A percentile compares a stretch with the other conserved stretches of the same genome.
These are phyloP conservation scores for Spicauda simplicius DNA, from an alignment of 2,888 invertebrate species.

Conservation along the genomic window DNA sequence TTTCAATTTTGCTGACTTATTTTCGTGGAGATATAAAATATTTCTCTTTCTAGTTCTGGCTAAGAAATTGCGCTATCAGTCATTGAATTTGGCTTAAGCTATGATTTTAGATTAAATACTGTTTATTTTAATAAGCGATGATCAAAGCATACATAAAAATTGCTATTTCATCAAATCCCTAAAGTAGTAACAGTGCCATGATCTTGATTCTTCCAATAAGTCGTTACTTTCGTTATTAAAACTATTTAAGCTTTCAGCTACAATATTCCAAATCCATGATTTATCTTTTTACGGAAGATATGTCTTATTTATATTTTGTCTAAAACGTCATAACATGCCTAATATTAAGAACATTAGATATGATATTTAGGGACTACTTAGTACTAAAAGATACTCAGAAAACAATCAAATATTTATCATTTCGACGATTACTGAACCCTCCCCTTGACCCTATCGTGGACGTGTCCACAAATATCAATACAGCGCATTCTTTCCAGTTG, in stretches of 20 bases:
- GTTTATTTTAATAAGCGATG: not conserved
- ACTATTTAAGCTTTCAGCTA: too few relatives aligned
- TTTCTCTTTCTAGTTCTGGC: slow-evolving; percentile 8
- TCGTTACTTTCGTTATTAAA: too few relatives aligned
- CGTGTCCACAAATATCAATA: slow-evolving; percentile 57
- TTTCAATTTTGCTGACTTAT: slow-evolving; percentile 33
- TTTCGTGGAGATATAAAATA: slow-evolving; percentile 24
- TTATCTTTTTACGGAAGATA: too few relatives aligned
- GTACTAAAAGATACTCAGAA: not conserved
- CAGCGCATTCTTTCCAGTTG: slow-evolving; percentile 69
- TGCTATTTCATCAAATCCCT: too few relatives aligned
- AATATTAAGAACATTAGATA: too few relatives aligned
- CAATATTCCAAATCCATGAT: too few relatives aligned
- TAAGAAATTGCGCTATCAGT: not conserved
- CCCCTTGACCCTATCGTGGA: slow-evolving; percentile 42
- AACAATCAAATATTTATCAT: slow-evolving; percentile 33
- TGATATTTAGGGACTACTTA: too few relatives aligned
- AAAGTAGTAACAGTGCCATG: too few relatives aligned
- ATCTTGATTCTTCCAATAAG: too few relatives aligned
- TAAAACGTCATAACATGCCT: too few relatives aligned
- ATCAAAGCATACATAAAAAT: too few relatives aligned
- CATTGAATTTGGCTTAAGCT: not conserved
- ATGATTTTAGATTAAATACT: not conserved
- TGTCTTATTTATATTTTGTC: too few relatives aligned
- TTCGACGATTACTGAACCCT: slow-evolving; percentile 40